Base-by-base conservation (phyloP, 2,888 invertebrate species). In the Romanomermis culicivorax region DNA sequence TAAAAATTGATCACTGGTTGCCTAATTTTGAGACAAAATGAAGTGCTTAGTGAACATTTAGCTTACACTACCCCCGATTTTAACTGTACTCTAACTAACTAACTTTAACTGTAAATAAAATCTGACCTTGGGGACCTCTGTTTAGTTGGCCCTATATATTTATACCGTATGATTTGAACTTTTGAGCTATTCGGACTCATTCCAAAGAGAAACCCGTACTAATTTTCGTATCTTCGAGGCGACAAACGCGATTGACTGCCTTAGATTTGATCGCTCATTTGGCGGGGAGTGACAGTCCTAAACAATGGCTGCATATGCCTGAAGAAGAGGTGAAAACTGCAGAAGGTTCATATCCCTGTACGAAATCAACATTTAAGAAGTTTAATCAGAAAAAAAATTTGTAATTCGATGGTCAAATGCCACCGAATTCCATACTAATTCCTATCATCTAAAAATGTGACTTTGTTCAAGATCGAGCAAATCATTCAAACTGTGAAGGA, bases 221-320 rank as follows among this genome's bases (percentile, higher is more conserved):
- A 42, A 81, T 99, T 1, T 89, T 89, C 68, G 97, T 97, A 0
- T 89, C 97, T 2, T 95, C 93, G 29, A 77, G 97, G 49, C 77
- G 95, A 58, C 97, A 97, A 73, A 97, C 95, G 0, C 79, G 95
- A 48, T 74, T 99, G 55, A 99, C 97, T 2, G 95, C 95, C 0
- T 74, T 93, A 48, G 95, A 97, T 70, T 76, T 99, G 4, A 91
- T 75, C 58, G 82, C 88, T 0, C 85, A 81, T 66, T 73, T 91
- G 42, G 86, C 88, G 1, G 83, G 82, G 0, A 91, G 93, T 65
- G 81, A 82, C 58, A 81, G 89, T 68, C 88, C 91, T 0, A 89
- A 89, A 64, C 87, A 89, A 68, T 97, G 93, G 84, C 73, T 95
- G 1, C 83, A 84, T 67, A 82, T 86, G 76, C 76, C 78, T 1